phyloP scores from a whole-genome alignment of 2,113 vertebrate species.

The Epinephelus lanceolatus region DNA sequence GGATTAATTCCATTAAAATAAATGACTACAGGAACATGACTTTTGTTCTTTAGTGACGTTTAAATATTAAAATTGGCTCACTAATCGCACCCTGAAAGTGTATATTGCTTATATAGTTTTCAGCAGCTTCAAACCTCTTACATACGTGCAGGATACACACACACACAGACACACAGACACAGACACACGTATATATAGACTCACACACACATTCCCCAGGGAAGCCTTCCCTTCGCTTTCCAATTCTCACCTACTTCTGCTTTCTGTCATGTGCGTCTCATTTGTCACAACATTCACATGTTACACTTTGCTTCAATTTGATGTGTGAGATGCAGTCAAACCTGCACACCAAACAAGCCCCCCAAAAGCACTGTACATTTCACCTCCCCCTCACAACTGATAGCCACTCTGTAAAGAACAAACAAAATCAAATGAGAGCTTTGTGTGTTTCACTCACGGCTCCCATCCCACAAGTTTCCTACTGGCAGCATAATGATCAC shows the following conservation, averaged over 20 bases:
- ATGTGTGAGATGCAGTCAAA: constrained; percentile 85
- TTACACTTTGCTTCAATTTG: constrained; percentile 86
- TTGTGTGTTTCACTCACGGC: constrained; percentile 74
- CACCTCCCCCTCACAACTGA: constrained; percentile 58
- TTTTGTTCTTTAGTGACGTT: neutral
- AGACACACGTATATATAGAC: constrained; percentile 16
- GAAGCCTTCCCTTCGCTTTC: constrained; percentile 75
- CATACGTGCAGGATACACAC: constrained; percentile 12
- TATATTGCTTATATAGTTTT: neutral
- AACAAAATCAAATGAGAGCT: constrained; percentile 74
- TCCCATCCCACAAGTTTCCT: constrained; percentile 80
- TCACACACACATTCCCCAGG: constrained; percentile 67
- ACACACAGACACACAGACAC: constrained; percentile 6
- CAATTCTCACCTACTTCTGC: constrained; percentile 85
- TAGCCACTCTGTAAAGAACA: constrained; percentile 72
- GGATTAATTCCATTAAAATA: constrained; percentile 56
- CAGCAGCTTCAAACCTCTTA: constrained; percentile 8
- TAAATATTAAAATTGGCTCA: neutral
- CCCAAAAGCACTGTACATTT: constrained; percentile 47
- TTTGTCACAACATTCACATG: constrained; percentile 85
- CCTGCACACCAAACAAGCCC: constrained; percentile 53
- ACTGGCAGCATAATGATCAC: constrained; percentile 84
- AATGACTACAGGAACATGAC: constrained; percentile 19
- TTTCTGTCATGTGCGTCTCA: constrained; percentile 77
- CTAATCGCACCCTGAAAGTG: neutral